Conservation (phyloP, 2,113 vertebrate species). For the Microcebus jonahi region DNA sequence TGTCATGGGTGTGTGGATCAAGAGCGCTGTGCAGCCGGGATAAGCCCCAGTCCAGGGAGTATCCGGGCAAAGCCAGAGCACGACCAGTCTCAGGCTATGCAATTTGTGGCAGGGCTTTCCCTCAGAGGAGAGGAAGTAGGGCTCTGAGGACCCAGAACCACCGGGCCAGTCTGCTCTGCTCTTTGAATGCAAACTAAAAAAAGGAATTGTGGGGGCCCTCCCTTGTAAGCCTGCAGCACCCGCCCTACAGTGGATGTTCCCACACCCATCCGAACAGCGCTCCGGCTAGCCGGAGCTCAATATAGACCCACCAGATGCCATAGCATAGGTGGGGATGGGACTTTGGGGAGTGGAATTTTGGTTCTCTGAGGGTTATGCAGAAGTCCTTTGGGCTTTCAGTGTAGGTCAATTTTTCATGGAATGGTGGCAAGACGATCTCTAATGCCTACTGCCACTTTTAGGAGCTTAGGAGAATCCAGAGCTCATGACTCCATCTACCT, state of each 20-base stretch:
- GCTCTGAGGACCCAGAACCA: slow-evolving; percentile 1
- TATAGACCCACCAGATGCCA: not conserved
- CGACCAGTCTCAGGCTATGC: slow-evolving; percentile 40
- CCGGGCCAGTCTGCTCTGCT: slow-evolving; percentile 1
- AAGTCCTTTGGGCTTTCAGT: not conserved
- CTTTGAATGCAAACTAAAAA: slow-evolving; percentile 74
- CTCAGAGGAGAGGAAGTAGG: slow-evolving; percentile 55
- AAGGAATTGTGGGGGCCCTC: slow-evolving; percentile 64
- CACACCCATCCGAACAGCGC: slow-evolving; percentile 34
- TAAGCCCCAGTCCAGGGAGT: not conserved
- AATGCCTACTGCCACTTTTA: not conserved
- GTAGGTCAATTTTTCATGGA: not conserved
- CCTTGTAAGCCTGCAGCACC: slow-evolving; percentile 41
- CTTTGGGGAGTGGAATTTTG: not conserved
- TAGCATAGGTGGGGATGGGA: not conserved
- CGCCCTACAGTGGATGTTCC: slow-evolving; percentile 1
- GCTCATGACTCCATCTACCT: not conserved
- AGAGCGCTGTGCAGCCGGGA: not conserved
- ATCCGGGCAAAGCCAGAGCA: slow-evolving; percentile 34
- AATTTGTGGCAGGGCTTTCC: slow-evolving; percentile 79
- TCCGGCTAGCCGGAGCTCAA: not conserved
- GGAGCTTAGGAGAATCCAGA: not conserved
- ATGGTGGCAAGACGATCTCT: not conserved
- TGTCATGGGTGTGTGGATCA: slow-evolving; percentile 40
- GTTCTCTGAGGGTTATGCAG: not conserved